A percentile compares a stretch with the other conserved stretches of the same genome.
These are phyloP conservation scores for Acrocephalus scirpaceus DNA, from an alignment of 2,797 vertebrate genomes.

Conservation along the genomic window DNA sequence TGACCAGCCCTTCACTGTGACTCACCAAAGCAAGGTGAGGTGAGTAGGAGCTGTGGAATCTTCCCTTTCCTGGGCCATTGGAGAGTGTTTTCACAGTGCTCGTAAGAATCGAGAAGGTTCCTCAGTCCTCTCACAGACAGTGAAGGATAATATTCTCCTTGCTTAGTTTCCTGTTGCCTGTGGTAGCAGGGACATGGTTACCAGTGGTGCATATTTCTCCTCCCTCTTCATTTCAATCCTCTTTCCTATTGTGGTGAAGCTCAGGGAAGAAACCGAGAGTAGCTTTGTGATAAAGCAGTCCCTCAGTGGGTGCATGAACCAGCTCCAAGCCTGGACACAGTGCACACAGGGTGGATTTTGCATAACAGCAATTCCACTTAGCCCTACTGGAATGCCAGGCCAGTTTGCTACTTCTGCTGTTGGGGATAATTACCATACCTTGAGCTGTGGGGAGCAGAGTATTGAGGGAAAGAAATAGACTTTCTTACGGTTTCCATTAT, in stretches of 20 bases:
- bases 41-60: background rate
- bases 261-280: background rate
- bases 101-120: accelerated
- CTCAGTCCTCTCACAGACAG: background rate
- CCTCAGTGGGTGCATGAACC: background rate
- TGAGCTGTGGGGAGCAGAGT: background rate
- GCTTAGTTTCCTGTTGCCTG: background rate
- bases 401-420: background rate
- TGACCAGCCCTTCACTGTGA: background rate
- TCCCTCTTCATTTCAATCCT: background rate
- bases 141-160: background rate
- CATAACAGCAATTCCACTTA: background rate
- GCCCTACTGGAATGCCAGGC: background rate
- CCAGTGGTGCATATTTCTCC: background rate
- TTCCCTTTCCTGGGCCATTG: background rate
- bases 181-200: background rate
- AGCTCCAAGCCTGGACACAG: background rate
- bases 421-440: background rate
- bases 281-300: background rate
- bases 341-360: background rate
- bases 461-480: background rate
- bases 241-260: background rate
- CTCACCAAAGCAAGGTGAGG: background rate
- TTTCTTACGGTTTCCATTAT: background rate
- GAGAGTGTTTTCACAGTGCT: background rate